These are phyloP conservation scores for Aurelia aurita DNA, from an alignment of 30 jellyfish, hydroid and myxozoan genomes.

Conservation along the genomic window DNA sequence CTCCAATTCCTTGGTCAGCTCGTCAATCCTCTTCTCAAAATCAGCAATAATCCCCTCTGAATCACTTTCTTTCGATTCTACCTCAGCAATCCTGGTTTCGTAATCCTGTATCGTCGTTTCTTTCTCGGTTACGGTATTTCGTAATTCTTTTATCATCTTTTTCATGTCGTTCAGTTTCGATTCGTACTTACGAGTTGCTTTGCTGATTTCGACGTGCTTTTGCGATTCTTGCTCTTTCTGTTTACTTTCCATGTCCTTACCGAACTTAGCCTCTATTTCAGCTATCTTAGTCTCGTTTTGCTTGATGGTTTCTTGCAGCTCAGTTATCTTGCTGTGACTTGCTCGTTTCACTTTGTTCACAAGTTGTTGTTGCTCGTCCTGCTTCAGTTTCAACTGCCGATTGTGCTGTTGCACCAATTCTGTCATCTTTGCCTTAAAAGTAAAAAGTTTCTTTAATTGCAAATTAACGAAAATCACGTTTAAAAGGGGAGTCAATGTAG, in stretches of 20 bases:
- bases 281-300: constrained; percentile 75
- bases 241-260: constrained; percentile 72
- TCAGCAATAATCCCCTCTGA: constrained; percentile 57
- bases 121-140: constrained; percentile 72
- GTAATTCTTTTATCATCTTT: constrained; percentile 87
- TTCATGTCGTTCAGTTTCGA: constrained; percentile 84
- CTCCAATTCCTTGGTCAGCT: constrained; percentile 50
- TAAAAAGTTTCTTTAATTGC: no score
- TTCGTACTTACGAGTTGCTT: constrained; percentile 81
- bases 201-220: constrained; percentile 88
- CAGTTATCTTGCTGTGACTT: constrained; percentile 63
- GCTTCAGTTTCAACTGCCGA: constrained; percentile 74
- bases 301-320: constrained; percentile 82
- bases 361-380: constrained; percentile 84
- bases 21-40: constrained; percentile 53
- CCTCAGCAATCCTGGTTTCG: constrained; percentile 38
- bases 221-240: constrained; percentile 85
- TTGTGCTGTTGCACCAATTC: constrained; percentile 77
- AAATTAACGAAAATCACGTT: no score
- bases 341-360: constrained; percentile 77
- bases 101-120: constrained; percentile 59
- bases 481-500: no score
- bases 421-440: constrained; percentile 62
- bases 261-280: constrained; percentile 70
- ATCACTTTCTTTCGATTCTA: constrained; percentile 55